A percentile compares a stretch with the other conserved stretches of the same genome.
phyloP scores from a whole-genome alignment of 1,140 invertebrate genomes.

The Drosophila cardini region DNA sequence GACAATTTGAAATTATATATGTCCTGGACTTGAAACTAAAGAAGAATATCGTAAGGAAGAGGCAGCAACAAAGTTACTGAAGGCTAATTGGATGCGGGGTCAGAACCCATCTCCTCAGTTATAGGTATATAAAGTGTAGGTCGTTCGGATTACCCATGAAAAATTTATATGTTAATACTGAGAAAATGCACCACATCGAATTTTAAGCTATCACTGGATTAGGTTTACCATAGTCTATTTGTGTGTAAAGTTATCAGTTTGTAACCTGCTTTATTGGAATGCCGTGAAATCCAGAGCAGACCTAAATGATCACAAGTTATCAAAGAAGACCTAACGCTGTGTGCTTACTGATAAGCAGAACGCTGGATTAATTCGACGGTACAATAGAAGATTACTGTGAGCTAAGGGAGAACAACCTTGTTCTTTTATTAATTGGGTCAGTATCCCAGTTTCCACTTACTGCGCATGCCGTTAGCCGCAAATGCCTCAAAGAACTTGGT shows the following conservation, averaged over 20 bases:
- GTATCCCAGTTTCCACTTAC: conserved; percentile 57
- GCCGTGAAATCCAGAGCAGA: conserved; percentile 25
- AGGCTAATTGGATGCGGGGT: no score
- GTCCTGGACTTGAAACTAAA: no score
- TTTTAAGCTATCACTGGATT: no score
- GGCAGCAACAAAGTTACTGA: no score
- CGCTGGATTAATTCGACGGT: conserved; percentile 43
- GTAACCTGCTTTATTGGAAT: background rate
- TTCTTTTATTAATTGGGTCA: conserved; percentile 17
- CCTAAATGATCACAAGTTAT: conserved; percentile 17
- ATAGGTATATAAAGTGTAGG: no score
- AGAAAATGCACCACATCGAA: no score
- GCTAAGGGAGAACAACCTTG: conserved; percentile 12
- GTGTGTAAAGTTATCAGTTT: conserved; percentile 10
- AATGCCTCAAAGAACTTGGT: conserved; percentile 84
- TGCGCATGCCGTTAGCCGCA: conserved; percentile 83
- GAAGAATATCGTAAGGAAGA: no score
- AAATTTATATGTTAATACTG: no score
- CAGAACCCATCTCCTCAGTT: no score
- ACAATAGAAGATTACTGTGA: conserved; percentile 64
- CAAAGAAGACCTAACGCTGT: conserved; percentile 47
- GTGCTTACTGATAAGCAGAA: conserved; percentile 55
- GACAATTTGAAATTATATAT: no score
- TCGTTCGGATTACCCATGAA: no score
- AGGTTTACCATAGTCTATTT: no score